A percentile compares a stretch with the other conserved stretches of the same genome.
phyloP scores from a whole-genome alignment of 2,113 vertebrate genomes.

The Leptobrachium ailaonicum region DNA sequence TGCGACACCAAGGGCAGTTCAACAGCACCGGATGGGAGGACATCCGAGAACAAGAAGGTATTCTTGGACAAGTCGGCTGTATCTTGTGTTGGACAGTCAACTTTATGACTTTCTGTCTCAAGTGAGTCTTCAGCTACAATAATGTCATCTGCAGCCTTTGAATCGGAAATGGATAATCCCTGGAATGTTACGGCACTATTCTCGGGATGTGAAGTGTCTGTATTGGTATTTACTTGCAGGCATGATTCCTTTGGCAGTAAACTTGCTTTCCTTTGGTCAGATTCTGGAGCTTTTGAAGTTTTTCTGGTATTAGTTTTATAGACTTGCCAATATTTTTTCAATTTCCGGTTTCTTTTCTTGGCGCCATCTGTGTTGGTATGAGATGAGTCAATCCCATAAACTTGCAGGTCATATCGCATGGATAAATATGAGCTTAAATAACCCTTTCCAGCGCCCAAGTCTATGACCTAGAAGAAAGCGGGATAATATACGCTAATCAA shows the following conservation, averaged over 20 bases:
- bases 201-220: slow-evolving; percentile 47
- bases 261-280: slow-evolving; percentile 53
- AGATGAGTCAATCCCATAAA: slow-evolving; percentile 95
- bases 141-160: slow-evolving; percentile 40
- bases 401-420: slow-evolving; percentile 82
- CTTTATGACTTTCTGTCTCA: slow-evolving; percentile 87
- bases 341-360: slow-evolving; percentile 89
- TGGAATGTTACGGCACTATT: slow-evolving; percentile 48
- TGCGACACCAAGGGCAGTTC: slow-evolving; percentile 63
- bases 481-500: slow-evolving; percentile 29
- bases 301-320: slow-evolving; percentile 68
- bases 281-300: slow-evolving; percentile 47
- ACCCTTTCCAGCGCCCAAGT: slow-evolving; percentile 95
- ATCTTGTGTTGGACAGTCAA: slow-evolving; percentile 62
- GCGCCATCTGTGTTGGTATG: slow-evolving; percentile 86
- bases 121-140: slow-evolving; percentile 45
- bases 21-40: slow-evolving; percentile 72
- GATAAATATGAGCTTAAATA: slow-evolving; percentile 94
- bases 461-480: slow-evolving; percentile 78
- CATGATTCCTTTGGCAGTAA: slow-evolving; percentile 53
- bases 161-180: slow-evolving; percentile 46
- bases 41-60: slow-evolving; percentile 61
- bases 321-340: slow-evolving; percentile 86
- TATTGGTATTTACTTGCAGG: slow-evolving; percentile 46
- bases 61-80: slow-evolving; percentile 58